Base-by-base conservation (phyloP, 2,113 vertebrate species). In the Sebastes fasciatus region DNA sequence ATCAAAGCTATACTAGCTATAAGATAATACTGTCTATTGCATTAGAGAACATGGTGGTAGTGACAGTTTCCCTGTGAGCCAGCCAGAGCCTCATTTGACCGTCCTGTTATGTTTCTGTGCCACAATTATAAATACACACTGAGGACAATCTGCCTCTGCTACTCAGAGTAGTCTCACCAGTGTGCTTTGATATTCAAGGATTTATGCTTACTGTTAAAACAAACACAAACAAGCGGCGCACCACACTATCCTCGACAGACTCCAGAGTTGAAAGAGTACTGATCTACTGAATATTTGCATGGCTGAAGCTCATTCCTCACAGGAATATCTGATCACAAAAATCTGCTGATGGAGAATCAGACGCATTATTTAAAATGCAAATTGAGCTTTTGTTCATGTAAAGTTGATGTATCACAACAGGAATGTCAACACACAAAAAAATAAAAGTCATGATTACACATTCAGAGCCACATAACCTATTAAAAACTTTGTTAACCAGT, bases 161-260 rank as follows among this genome's bases (percentile, higher is more conserved):
- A 73, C 66, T 82, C 68, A 45, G 75, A 79, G 76, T 6, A 79
- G 66, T 66, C 77, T 90, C 71, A 87, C 46, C 73, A 88, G 64
- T 46, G 62, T 54, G 71, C 80, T 86, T 88, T 91, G 89, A 91
- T 91, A 91, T 86, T 82, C 74, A 69, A 80, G 52, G 54, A 76
- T 88, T 74, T 86, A 21, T n/a, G 55, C 62, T 74, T 49, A 60
- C 60, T 68, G 63, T 74, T 75, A 72, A 84, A 81, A 78, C 55
- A 70, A 79, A 49, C 83, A 89, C 60, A 88, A 83, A 85, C 82
- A 79, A 87, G 62, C 77, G 21, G 13, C 57, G 13, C 19, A 45
- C 26, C 23, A 54, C 68, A 76, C 79, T 80, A 84, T 79, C 57
- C 86, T 78, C 68, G 4, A 88, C 77, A 85, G 79, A 79, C 55